A percentile compares a stretch with the other conserved stretches of the same genome.
These are phyloP conservation scores for Platycheirus albimanus DNA, from an alignment of 2,888 invertebrate genomes.

Conservation along the genomic window DNA sequence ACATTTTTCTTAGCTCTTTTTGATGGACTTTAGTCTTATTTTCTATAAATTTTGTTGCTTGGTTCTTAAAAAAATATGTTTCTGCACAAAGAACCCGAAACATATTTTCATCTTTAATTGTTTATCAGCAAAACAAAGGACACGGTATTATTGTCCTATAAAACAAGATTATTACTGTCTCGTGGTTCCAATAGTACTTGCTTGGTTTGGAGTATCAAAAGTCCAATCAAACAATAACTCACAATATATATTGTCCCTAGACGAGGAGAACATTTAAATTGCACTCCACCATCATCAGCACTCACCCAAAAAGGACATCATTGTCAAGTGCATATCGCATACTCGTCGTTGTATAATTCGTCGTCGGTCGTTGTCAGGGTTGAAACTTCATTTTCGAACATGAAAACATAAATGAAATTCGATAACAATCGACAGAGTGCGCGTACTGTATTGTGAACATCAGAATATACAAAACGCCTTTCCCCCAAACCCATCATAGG, in stretches of 20 bases:
- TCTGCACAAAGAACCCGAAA: too few species aligned
- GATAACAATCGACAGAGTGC: constrained; percentile 69
- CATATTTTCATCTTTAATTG: too few species aligned
- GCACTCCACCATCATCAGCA: constrained; percentile 36
- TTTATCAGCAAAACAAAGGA: too few species aligned
- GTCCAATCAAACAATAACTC: constrained; percentile 58
- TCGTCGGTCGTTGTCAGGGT: background rate
- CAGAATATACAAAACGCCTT: constrained; percentile 33
- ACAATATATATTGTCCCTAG: constrained; percentile 45
- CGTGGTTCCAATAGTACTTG: constrained; percentile 31
- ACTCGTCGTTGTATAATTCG: background rate
- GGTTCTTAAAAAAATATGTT: too few species aligned
- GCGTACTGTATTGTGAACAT: constrained; percentile 8
- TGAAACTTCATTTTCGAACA: constrained; percentile 60
- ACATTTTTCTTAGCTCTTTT: too few species aligned
- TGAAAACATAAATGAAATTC: constrained; percentile 71
- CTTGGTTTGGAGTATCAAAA: constrained; percentile 2
- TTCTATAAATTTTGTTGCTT: too few species aligned
- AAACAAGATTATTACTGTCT: constrained; percentile 8
- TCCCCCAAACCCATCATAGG: background rate
- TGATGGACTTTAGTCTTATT: too few species aligned
- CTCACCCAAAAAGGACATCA: constrained; percentile 36
- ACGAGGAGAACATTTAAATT: constrained; percentile 61
- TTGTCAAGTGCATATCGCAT: constrained; percentile 58
- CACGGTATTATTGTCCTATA: background rate